phyloP scores from a whole-genome alignment of 2,888 invertebrate genomes.

The Pterobdella sp. region DNA sequence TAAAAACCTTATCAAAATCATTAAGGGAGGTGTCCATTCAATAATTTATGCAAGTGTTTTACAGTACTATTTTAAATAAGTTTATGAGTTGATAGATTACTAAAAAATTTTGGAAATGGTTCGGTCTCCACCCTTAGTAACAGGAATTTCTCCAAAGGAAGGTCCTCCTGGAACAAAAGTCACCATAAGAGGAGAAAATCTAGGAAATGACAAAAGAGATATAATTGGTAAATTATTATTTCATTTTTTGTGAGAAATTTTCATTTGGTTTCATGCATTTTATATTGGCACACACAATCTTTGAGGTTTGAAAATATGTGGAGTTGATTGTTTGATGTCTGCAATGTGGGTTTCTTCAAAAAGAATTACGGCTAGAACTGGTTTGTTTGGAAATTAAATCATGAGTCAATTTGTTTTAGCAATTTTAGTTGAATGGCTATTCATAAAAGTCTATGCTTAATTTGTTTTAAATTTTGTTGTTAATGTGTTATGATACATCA shows the following conservation, averaged over 20 bases:
- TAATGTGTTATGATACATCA: background rate
- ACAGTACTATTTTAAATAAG: background rate
- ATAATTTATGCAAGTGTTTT: background rate
- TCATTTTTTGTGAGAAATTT: background rate
- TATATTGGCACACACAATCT: constrained; percentile 12
- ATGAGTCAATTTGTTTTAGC: background rate
- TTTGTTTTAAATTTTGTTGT: background rate
- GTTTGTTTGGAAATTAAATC: background rate
- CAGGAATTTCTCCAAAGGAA: constrained; percentile 92
- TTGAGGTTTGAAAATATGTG: constrained; percentile 83
- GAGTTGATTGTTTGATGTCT: constrained; percentile 83
- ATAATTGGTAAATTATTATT: constrained; percentile 61
- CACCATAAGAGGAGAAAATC: constrained; percentile 87
- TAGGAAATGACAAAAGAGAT: constrained; percentile 77
- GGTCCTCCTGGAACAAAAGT: constrained; percentile 92
- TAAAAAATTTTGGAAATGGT: constrained; percentile 25
- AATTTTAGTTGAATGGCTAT: background rate
- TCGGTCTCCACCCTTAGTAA: constrained; percentile 43
- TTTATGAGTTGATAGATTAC: background rate
- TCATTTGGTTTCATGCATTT: background rate
- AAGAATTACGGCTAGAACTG: constrained; percentile 90
- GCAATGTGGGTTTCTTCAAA: constrained; percentile 96
- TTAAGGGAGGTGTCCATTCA: background rate
- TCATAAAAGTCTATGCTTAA: background rate
- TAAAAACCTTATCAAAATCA: too few relatives aligned